These are phyloP conservation scores for Passer montanus DNA, from an alignment of 2,113 vertebrate genomes.

Conservation along the genomic window DNA sequence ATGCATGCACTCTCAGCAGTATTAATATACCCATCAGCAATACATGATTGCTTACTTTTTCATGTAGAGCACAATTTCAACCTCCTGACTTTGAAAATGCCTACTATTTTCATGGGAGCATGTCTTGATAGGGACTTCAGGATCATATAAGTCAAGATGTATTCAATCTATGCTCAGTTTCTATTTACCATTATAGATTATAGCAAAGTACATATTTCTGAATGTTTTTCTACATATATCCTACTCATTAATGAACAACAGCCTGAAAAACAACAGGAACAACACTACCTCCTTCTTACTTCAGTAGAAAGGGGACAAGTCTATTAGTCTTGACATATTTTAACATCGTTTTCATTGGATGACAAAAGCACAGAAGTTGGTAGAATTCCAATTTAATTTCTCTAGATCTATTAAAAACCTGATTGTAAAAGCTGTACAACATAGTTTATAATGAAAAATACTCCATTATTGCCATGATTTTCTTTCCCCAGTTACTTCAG, in stretches of 20 bases:
- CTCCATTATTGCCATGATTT: slow-evolving; percentile 72
- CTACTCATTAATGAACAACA: neutral
- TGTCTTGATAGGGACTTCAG: neutral
- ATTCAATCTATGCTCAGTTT: neutral
- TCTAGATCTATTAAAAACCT: slow-evolving; percentile 71
- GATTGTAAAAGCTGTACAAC: slow-evolving; percentile 71
- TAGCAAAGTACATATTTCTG: neutral
- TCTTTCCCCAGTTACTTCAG: slow-evolving; percentile 70
- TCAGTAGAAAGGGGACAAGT: neutral
- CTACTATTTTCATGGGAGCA: neutral
- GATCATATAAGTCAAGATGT: neutral
- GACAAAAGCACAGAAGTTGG: slow-evolving; percentile 63
- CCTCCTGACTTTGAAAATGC: slow-evolving; percentile 8
- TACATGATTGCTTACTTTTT: neutral
- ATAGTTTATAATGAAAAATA: slow-evolving; percentile 76
- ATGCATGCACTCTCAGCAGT: slow-evolving; percentile 14
- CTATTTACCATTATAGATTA: neutral
- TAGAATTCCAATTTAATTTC: slow-evolving; percentile 74
- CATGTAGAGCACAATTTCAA: neutral
- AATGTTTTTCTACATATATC: neutral
- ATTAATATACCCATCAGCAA: slow-evolving; percentile 35
- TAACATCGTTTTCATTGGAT: slow-evolving; percentile 16
- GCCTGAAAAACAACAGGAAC: neutral
- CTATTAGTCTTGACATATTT: slow-evolving; percentile 23
- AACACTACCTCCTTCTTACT: neutral